phyloP scores from a whole-genome alignment of 2,888 invertebrate species.

The Osmoderma eremita region DNA sequence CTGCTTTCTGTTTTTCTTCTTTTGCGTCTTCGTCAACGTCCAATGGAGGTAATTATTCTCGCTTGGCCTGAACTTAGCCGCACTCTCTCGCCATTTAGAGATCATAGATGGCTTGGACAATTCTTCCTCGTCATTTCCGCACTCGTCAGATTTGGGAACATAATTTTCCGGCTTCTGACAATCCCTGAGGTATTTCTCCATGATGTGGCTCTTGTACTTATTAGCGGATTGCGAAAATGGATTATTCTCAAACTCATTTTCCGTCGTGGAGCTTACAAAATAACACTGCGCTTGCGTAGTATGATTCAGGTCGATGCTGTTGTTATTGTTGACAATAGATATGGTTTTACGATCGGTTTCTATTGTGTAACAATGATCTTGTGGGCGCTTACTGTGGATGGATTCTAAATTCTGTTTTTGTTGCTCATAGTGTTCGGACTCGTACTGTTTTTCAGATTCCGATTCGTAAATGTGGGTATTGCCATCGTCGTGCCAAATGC shows the following conservation, averaged over 20 bases:
- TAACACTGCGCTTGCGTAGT: conserved; percentile 57
- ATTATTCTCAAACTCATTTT: conserved; percentile 54
- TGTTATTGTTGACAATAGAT: conserved; percentile 47
- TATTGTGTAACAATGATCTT: conserved; percentile 59
- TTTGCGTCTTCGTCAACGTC: conserved; percentile 60
- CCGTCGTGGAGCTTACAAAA: conserved; percentile 63
- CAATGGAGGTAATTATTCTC: conserved; percentile 78
- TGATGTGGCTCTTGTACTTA: conserved; percentile 70
- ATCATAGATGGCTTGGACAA: conserved; percentile 68
- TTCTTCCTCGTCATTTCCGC: conserved; percentile 47
- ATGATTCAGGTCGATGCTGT: conserved; percentile 51
- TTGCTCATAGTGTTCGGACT: conserved; percentile 30
- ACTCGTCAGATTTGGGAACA: conserved; percentile 29
- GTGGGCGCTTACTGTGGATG: conserved; percentile 53
- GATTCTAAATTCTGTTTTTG: conserved; percentile 6
- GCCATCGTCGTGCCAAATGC: conserved; percentile 79
- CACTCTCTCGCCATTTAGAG: conserved; percentile 80
- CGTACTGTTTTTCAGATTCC: conserved; percentile 45
- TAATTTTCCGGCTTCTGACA: conserved; percentile 56
- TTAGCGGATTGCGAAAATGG: conserved; percentile 58
- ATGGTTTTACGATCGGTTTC: conserved; percentile 39
- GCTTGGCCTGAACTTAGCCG: conserved; percentile 77
- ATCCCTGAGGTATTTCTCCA: conserved; percentile 69
- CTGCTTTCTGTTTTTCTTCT: conserved; percentile 55
- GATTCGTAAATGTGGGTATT: conserved; percentile 45